phyloP scores from a whole-genome alignment of 1,140 invertebrate genomes.

The Brachionus angularis region DNA sequence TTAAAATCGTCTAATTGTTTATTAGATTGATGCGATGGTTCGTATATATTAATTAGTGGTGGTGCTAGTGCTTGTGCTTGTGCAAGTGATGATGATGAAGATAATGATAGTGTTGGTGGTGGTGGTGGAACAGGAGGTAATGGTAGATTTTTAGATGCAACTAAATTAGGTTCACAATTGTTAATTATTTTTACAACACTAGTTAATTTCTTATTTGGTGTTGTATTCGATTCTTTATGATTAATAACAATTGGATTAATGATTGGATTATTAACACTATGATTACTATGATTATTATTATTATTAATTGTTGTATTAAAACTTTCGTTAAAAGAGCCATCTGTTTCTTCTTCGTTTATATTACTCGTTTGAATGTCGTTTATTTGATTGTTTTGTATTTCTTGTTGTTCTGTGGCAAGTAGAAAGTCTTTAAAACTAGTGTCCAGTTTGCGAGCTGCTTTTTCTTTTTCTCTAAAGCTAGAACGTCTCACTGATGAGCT shows the following conservation, averaged over 20 bases:
- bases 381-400: neutral
- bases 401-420: neutral
- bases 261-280: neutral
- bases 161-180: neutral
- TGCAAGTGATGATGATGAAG: too few relatives aligned
- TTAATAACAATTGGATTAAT: constrained; percentile 24
- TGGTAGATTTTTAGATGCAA: neutral
- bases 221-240: constrained; percentile 2
- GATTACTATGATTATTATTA: neutral
- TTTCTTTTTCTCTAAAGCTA: constrained; percentile 35
- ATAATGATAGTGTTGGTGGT: too few relatives aligned
- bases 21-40: neutral
- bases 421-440: constrained; percentile 39
- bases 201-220: constrained; percentile 8
- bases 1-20: constrained; percentile 13
- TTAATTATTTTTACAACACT: constrained; percentile 38
- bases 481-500: constrained; percentile 22
- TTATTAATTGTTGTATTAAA: neutral
- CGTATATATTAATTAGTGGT: constrained; percentile 16
- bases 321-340: neutral
- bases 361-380: neutral
- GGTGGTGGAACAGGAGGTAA: neutral
- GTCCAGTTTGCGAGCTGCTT: constrained; percentile 33
- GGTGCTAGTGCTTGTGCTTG: too few relatives aligned
- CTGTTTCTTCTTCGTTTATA: neutral